Evolutionary conservation across 92 coral and sea anemone genomes (phyloP), one percentile per base, ranked within the genome.

Genomic region (Porites evermanni): DNA sequence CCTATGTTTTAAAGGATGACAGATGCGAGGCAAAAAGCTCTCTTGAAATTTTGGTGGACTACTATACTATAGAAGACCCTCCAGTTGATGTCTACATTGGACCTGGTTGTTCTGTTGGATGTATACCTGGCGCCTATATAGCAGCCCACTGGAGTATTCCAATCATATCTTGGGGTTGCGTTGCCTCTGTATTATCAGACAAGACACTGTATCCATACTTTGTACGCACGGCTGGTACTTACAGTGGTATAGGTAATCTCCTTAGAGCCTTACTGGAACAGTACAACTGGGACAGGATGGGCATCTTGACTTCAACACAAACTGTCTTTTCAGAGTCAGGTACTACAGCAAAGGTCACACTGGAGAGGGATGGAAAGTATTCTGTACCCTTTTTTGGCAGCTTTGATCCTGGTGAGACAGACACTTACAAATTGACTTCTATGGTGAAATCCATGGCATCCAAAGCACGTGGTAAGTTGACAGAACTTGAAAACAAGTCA

Each of bases 111-210:
- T 94, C 97, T 8, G 85, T 80, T 7, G 95, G 60, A 24, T 94
- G 97, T 69, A 6, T 73, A 12, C 93, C 97, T 61, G 92, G 88
- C 17, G 97, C 93, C 8, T 87, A 89, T 29, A 80, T 94, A 50
- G 97, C 92, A 29, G 85, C 56, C 71, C 86, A 92, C 67, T 94
- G 95, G 97, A 87, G 86, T 78, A 77, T 79, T 29, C 91, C 93
- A 10, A 91, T 94, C 92, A 76, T 94, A 74, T 91, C 97, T 17
- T 94, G 97, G 97, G 97, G 95, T 19, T 94, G 97, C 53, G 26
- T 85, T n/a, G 89, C 90, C 12, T 61, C 93, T 8, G 78, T 32
- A 32, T 75, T 94, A 65, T 83, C 93, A 21, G 92, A 94, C 86
- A 94, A 89, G 63, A 75, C 53, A 2, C 79, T 75, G 60, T 94